Percentiles rank a stretch among this genome's conserved stretches.
phyloP scores from a whole-genome alignment of 2,113 vertebrate genomes.

The Callopanchax toddi region DNA sequence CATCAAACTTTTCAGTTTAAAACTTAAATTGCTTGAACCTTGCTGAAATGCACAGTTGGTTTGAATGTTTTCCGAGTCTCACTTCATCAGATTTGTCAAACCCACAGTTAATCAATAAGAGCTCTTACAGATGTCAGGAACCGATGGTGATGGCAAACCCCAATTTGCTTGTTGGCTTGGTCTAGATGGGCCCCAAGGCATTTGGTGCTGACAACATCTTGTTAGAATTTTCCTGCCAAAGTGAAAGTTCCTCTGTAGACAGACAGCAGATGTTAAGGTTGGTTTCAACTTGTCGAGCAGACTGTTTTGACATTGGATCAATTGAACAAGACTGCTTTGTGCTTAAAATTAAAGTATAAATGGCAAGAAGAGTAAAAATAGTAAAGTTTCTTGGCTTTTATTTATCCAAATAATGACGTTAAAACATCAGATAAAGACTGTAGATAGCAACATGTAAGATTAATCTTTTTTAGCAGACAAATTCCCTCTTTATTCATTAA shows the following conservation, averaged over 20 bases:
- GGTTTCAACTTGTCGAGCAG: constrained; percentile 25
- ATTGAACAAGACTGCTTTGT: constrained; percentile 12
- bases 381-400: background rate
- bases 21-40: too few relatives aligned
- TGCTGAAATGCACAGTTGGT: background rate
- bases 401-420: background rate
- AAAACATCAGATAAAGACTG: constrained; percentile 4
- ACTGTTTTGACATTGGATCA: constrained; percentile 19
- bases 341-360: background rate
- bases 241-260: constrained; percentile 21
- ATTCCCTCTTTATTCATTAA: too few relatives aligned
- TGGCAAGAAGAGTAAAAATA: background rate
- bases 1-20: too few relatives aligned
- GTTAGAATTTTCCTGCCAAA: background rate
- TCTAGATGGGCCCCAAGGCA: background rate
- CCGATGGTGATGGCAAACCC: background rate
- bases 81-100: constrained; percentile 11
- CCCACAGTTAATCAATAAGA: background rate
- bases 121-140: background rate
- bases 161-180: background rate
- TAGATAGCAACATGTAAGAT: background rate
- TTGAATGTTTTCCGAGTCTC: background rate
- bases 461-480: too few relatives aligned
- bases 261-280: constrained; percentile 23
- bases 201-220: constrained; percentile 5